These are phyloP conservation scores for Apodemus sylvaticus DNA, from an alignment of 2,113 vertebrate species.

Conservation along the genomic window DNA sequence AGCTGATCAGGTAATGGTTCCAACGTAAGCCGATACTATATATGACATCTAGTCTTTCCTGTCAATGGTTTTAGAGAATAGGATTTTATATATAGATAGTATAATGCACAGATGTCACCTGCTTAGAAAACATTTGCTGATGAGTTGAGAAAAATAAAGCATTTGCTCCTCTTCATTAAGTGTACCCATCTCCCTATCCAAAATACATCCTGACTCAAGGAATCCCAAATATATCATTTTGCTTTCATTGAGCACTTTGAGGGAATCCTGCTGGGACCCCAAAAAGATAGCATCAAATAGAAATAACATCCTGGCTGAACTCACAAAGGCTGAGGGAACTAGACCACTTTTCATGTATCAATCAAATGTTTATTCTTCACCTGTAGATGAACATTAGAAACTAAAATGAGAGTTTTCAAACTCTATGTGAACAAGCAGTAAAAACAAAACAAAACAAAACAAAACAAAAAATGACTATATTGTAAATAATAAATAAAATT, in stretches of 20 bases:
- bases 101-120: background rate
- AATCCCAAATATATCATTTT: conserved; percentile 49
- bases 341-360: conserved; percentile 38
- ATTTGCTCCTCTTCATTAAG: background rate
- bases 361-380: conserved; percentile 20
- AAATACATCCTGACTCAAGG: conserved; percentile 31
- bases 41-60: background rate
- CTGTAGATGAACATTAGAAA: conserved; percentile 17
- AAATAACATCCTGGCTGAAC: conserved; percentile 42
- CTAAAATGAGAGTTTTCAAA: conserved; percentile 20
- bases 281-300: conserved; percentile 37
- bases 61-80: background rate
- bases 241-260: conserved; percentile 50
- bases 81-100: background rate
- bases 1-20: background rate
- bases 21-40: background rate
- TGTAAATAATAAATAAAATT: background rate
- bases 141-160: conserved; percentile 2
- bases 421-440: background rate
- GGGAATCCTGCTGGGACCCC: conserved; percentile 5
- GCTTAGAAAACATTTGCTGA: conserved; percentile 2
- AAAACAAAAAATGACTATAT: background rate
- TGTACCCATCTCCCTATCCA: background rate
- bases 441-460: conserved; percentile 43
- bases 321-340: conserved; percentile 20